Conservation (phyloP, 2,797 vertebrate genomes). For the Phrynocephalus forsythii region DNA sequence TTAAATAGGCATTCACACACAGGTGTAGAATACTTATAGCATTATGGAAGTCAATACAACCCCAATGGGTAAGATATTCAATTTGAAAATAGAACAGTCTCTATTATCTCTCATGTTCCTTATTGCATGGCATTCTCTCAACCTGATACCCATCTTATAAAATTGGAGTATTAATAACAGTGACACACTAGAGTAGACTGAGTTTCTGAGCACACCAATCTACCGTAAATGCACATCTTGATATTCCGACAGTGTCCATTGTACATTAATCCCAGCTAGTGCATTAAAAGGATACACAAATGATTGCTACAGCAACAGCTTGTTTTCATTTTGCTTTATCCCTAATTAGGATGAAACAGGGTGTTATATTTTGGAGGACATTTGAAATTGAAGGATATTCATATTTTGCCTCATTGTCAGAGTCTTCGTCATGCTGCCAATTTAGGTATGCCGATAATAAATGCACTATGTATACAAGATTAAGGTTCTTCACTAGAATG, state of each 20-base stretch:
- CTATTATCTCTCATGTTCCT: neutral
- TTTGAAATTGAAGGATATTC: neutral
- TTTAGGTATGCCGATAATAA: too few relatives aligned
- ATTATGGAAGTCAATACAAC: neutral
- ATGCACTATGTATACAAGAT: too few relatives aligned
- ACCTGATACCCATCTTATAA: neutral
- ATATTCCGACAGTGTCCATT: neutral
- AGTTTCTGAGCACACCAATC: neutral
- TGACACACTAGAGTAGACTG: neutral
- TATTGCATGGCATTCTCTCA: neutral
- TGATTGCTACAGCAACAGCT: neutral
- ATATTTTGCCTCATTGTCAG: too few relatives aligned
- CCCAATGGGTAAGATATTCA: neutral
- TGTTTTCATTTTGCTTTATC: neutral
- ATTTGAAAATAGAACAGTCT: neutral
- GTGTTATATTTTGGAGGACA: neutral
- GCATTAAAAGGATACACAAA: neutral
- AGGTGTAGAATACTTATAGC: neutral
- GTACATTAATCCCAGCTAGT: neutral
- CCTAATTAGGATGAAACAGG: neutral
- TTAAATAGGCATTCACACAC: neutral
- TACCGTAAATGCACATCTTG: neutral
- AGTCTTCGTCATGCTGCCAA: too few relatives aligned
- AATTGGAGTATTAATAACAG: neutral
- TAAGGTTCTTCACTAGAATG: too few relatives aligned